Conservation (phyloP, 2,113 vertebrate genomes). For the human region GRCh38 chr4:116632501-116633000, state of each 20-base stretch:
- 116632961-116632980: background rate
- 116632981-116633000: background rate
- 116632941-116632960: background rate
- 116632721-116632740: background rate
- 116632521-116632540: background rate
- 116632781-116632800: too few relatives aligned
- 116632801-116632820: background rate
- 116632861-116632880: background rate
- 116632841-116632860: background rate
- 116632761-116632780: accelerated
- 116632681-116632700: background rate
- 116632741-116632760: background rate
- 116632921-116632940: background rate
- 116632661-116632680: background rate
- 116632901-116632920: background rate
- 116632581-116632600: background rate
- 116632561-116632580: background rate
- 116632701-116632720: background rate
- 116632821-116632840: background rate
- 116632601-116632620: background rate
- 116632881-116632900: accelerated
- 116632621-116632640: background rate
- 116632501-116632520: background rate
- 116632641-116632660: background rate
- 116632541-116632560: background rate